These are phyloP conservation scores for Sciaenops ocellatus DNA, from an alignment of 2,797 vertebrate species.

Conservation along the genomic window DNA sequence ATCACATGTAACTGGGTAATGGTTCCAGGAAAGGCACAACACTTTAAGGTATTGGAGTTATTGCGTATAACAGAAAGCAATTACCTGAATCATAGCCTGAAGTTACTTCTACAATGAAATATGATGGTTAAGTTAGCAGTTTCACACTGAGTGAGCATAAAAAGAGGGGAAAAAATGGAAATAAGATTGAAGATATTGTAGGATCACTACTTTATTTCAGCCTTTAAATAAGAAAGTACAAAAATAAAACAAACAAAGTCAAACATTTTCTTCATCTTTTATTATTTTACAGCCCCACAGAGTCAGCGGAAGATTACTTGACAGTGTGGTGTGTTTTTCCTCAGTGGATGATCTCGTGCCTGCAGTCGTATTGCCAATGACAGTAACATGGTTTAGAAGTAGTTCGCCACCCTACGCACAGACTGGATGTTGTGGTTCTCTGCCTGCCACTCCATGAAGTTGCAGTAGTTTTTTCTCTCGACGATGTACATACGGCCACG, in stretches of 20 bases:
- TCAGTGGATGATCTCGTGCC: conserved; percentile 5
- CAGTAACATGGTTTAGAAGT: conserved; percentile 82
- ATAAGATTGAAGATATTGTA: conserved; percentile 51
- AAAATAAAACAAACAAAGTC: conserved; percentile 69
- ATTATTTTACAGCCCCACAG: conserved; percentile 66
- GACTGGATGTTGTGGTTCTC: conserved; percentile 92
- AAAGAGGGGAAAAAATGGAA: conserved; percentile 23
- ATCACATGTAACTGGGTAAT: conserved; percentile 53
- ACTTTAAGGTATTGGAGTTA: conserved; percentile 59
- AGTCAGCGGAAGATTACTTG: conserved; percentile 34
- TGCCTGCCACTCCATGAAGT: conserved; percentile 89
- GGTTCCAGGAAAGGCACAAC: conserved; percentile 44
- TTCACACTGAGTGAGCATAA: conserved; percentile 36
- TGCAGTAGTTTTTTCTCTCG: conserved; percentile 90
- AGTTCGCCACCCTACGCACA: conserved; percentile 91
- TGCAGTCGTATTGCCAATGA: conserved; percentile 37
- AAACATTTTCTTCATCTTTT: conserved; percentile 73
- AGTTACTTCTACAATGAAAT: conserved; percentile 44
- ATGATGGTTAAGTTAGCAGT: conserved; percentile 28
- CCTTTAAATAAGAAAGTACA: conserved; percentile 67
- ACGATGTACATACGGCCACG: conserved; percentile 93
- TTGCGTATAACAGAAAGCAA: conserved; percentile 53
- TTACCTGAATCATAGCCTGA: conserved; percentile 64
- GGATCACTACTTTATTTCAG: conserved; percentile 70
- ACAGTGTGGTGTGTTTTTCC: conserved; percentile 28